Base-by-base conservation (phyloP, 2,113 vertebrate species). In the Eidolon helvum region DNA sequence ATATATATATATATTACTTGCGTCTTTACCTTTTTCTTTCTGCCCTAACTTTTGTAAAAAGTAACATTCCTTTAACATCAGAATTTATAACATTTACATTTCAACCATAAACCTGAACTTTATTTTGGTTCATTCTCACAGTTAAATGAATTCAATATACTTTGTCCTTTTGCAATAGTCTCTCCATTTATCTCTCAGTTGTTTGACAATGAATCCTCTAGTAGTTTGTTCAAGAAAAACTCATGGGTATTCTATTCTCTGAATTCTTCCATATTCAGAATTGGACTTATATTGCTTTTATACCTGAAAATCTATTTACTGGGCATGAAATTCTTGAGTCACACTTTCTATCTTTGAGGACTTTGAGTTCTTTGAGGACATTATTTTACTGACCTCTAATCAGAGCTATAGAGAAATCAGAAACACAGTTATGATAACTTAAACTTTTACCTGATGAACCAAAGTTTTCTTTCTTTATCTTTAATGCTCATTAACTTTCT, bases 211-310 rank as follows among this genome's bases (percentile, higher is more conserved):
- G 35, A 82, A 48, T 91, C 33, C 40, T 82, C 53, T 50, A 90
- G 50, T 35, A 82, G 71, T 66, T 94, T 75, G 16, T 82, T 74
- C 38, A 87, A 82, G 84, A 66, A 88, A 40, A 68, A 90, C n/a
- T 77, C 38, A 33, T 50, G 7, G 5, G 14, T n/a, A 33, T 91
- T 53, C 38, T 69, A 82, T 45, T 82, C 15, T 26, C 50, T 63
- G 57, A 86, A 21, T 86, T 96, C 21, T 66, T 43, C 72, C 16
- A 14, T 88, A 55, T 63, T 89, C n/a, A 84, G 63, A 89, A 79
- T 59, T 88, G 38, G 78, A 72, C 50, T 94, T 84, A 50, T 59
- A 35, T 95, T 91, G 16, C 57, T 71, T 78, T 88, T 85, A 85
- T 84, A 38, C 11, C 24, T 80, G 65, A 69, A 68, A 43, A 89